phyloP scores from a whole-genome alignment of 1,140 invertebrate genomes.

The Lithobius niger region DNA sequence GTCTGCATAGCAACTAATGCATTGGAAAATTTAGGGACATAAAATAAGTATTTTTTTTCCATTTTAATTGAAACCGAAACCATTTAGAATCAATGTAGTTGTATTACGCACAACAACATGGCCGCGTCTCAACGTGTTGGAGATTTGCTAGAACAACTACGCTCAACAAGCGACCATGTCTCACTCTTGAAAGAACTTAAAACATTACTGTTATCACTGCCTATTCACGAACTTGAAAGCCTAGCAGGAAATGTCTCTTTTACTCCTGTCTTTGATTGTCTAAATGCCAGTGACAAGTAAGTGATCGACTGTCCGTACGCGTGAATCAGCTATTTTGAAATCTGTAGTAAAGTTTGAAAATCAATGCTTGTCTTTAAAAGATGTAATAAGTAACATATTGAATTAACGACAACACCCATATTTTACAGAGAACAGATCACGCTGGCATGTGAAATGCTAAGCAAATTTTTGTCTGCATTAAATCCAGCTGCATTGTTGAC shows the following conservation, averaged over 20 bases:
- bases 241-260: background rate
- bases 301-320: background rate
- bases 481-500: conserved; percentile 30
- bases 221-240: background rate
- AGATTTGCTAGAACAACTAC: too few species aligned
- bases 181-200: background rate
- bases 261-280: background rate
- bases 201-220: background rate
- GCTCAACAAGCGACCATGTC: background rate
- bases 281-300: conserved; percentile 2
- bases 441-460: conserved; percentile 34
- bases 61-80: too few species aligned
- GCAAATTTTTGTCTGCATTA: conserved; percentile 27
- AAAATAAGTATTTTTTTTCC: too few species aligned
- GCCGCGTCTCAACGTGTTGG: too few species aligned
- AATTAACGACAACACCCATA: background rate
- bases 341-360: background rate
- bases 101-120: too few species aligned
- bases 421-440: conserved; percentile 31
- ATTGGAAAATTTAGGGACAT: too few species aligned
- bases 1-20: too few species aligned
- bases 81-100: too few species aligned
- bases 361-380: background rate
- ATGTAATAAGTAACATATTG: background rate
- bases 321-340: background rate